phyloP scores from a whole-genome alignment of 2,888 invertebrate genomes.

The Hirtodrosophila alboralis region DNA sequence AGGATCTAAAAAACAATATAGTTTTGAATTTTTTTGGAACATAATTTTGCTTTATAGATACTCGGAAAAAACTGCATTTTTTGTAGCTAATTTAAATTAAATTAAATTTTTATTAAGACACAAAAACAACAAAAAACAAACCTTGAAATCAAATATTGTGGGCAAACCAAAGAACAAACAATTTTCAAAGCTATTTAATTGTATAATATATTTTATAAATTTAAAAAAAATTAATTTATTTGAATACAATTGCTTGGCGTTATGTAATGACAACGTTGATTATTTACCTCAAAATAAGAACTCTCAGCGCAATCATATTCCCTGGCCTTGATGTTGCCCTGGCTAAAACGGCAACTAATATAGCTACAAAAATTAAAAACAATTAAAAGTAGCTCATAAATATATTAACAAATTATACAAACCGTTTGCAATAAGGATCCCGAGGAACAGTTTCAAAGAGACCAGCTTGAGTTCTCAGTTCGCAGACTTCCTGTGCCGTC shows the following conservation, averaged over 20 bases:
- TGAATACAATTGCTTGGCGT: conserved; percentile 67
- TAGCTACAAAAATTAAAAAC: conserved; percentile 66
- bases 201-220: too few relatives aligned
- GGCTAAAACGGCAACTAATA: conserved; percentile 64
- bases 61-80: too few relatives aligned
- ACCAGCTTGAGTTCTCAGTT: conserved; percentile 48
- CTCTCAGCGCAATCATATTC: conserved; percentile 59
- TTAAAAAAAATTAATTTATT: too few relatives aligned
- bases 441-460: conserved; percentile 71
- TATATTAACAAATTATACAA: neutral
- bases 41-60: too few relatives aligned
- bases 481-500: conserved; percentile 69
- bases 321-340: conserved; percentile 46
- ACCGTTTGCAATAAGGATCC: conserved; percentile 77
- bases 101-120: too few relatives aligned
- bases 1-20: too few relatives aligned
- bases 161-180: too few relatives aligned
- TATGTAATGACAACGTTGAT: conserved; percentile 56
- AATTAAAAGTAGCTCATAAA: neutral
- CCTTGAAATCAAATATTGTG: too few relatives aligned
- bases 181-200: too few relatives aligned
- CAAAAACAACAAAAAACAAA: too few relatives aligned
- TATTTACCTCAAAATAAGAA: conserved; percentile 61
- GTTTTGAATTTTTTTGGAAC: too few relatives aligned
- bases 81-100: too few relatives aligned